A percentile compares a stretch with the other conserved stretches of the same genome.
Evolutionary conservation across 2,888 invertebrate species (phyloP).

Genomic region (Eudasyphora cyanicolor): DNA sequence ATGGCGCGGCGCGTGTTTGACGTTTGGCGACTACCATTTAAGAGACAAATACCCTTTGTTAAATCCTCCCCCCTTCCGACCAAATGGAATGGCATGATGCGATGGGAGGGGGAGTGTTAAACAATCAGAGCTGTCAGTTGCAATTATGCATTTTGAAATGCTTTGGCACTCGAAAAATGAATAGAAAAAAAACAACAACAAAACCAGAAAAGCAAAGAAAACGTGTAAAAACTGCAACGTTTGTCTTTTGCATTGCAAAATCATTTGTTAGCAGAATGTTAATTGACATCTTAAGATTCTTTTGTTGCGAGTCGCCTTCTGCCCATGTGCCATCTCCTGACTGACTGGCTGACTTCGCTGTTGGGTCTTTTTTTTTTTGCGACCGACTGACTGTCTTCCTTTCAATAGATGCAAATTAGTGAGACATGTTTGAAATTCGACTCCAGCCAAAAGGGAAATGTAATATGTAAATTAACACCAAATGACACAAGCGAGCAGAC

Average conservation of each 20-base stretch:
- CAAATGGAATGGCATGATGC: background rate
- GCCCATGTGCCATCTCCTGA: background rate
- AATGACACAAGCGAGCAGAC: constrained; percentile 6
- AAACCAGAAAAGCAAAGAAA: too few species aligned
- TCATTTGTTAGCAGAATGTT: background rate
- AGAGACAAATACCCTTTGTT: too few species aligned
- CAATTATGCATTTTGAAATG: constrained; percentile 10
- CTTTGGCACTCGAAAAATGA: too few species aligned
- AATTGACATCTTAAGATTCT: constrained; percentile 29
- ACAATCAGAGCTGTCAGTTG: constrained; percentile 14
- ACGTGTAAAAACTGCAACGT: constrained; percentile 4
- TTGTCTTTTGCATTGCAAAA: background rate
- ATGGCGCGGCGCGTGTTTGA: too few species aligned
- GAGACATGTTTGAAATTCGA: constrained; percentile 37
- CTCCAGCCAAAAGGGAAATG: constrained; percentile 41
- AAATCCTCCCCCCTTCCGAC: too few species aligned
- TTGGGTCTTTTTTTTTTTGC: background rate
- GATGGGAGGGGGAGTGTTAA: background rate
- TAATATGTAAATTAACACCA: constrained; percentile 22
- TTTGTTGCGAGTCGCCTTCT: background rate
- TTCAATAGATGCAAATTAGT: constrained; percentile 23
- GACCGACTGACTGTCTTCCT: background rate
- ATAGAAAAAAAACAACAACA: too few species aligned
- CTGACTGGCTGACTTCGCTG: background rate
- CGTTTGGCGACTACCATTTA: too few species aligned